Evolutionary conservation across 35 echinoderm and acorn worm genomes (phyloP).

Genomic region (Heliocidaris erythrogramma): DNA sequence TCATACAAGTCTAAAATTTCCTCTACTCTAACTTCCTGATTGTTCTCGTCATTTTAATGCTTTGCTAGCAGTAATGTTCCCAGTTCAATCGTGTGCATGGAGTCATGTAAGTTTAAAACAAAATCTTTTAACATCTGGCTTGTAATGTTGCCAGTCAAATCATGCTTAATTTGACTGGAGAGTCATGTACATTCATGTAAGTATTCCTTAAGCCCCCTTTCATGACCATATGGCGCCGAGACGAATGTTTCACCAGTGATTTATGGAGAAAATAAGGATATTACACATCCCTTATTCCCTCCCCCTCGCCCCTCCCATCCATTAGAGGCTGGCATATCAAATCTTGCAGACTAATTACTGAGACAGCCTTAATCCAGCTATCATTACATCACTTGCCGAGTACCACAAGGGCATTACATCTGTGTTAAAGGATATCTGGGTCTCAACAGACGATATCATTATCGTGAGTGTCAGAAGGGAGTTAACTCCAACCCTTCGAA

Average conservation of each 20-base stretch:
- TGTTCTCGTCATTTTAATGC: not conserved
- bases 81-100: not conserved
- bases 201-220: not conserved
- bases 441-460: too few relatives aligned
- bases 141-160: not conserved
- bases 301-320: not conserved
- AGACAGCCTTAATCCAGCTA: not conserved
- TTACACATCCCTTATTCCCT: not conserved
- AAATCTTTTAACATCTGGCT: not conserved
- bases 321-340: not conserved
- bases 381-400: not conserved
- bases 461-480: too few relatives aligned
- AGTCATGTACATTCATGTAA: not conserved
- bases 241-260: not conserved
- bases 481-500: too few relatives aligned
- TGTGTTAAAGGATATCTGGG: too few relatives aligned
- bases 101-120: not conserved
- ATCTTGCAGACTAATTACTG: not conserved
- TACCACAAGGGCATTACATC: not conserved
- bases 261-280: not conserved
- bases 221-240: not conserved
- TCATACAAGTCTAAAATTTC: too few relatives aligned
- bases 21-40: too few relatives aligned
- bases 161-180: not conserved
- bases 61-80: not conserved